Evolutionary conservation across 1,140 invertebrate genomes (phyloP).

Genomic region (Anastatus disparis): DNA sequence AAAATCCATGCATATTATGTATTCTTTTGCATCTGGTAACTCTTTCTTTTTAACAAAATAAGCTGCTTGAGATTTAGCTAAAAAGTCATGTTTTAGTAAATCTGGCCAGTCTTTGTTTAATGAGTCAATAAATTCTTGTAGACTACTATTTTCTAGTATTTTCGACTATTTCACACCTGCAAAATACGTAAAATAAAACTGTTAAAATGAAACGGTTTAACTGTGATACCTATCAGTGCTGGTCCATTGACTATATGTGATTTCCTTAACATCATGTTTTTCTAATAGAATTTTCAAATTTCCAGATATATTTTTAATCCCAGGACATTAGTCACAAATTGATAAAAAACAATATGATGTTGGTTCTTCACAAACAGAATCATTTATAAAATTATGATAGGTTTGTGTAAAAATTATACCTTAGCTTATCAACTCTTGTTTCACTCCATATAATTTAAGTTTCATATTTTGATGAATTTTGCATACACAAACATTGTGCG

Average conservation of each 20-base stretch:
- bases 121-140: neutral
- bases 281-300: neutral
- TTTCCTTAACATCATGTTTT: no score
- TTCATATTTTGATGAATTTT: neutral
- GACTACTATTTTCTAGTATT: neutral
- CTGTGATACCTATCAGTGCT: neutral
- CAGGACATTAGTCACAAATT: neutral
- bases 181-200: no score
- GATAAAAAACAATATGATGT: neutral
- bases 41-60: slow-evolving; percentile 31
- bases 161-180: neutral
- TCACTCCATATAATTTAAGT: no score
- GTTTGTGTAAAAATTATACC: neutral
- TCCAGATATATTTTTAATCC: neutral
- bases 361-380: neutral
- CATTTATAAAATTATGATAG: neutral
- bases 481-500: neutral
- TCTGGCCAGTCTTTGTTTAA: no score
- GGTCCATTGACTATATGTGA: neutral
- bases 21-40: no score
- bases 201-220: no score
- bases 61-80: slow-evolving; percentile 22
- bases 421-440: no score
- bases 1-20: no score
- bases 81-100: slow-evolving; percentile 36